Percentiles rank a stretch among this genome's conserved stretches.
Conservation (phyloP, 2,113 vertebrate genomes). For the Paracanthobrama guichenoti region DNA sequence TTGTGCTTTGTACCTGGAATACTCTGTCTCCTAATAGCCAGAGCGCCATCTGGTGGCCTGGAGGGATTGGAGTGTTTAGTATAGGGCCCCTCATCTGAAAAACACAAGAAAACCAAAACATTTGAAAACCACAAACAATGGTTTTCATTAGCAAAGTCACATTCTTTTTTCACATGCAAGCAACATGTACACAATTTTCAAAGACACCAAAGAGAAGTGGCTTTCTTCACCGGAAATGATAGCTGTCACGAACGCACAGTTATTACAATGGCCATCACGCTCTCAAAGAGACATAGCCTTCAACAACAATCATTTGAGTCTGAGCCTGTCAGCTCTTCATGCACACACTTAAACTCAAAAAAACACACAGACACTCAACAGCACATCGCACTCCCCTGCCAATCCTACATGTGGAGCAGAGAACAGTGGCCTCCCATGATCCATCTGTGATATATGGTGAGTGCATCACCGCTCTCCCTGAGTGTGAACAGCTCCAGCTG, state of each 20-base stretch:
- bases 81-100: constrained; percentile 98
- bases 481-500: constrained; percentile 11
- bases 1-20: constrained; percentile 87
- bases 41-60: constrained; percentile 89
- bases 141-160: constrained; percentile 11
- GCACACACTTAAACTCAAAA: neutral
- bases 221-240: neutral
- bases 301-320: neutral
- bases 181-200: neutral
- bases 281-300: constrained; percentile 8
- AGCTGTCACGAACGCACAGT: neutral
- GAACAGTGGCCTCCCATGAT: neutral
- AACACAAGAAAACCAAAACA: constrained; percentile 61
- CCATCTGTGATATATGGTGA: constrained; percentile 21
- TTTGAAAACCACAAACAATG: constrained; percentile 2
- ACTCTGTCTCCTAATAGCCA: constrained; percentile 97
- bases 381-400: neutral
- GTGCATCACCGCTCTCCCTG: neutral
- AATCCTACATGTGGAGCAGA: neutral
- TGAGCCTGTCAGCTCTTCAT: neutral
- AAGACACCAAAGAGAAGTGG: neutral
- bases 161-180: neutral
- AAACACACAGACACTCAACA: neutral
- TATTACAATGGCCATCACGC: neutral
- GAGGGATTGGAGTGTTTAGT: constrained; percentile 92